Conservation (phyloP, 2,888 invertebrate genomes). For the Dicranocentrus wangi region DNA sequence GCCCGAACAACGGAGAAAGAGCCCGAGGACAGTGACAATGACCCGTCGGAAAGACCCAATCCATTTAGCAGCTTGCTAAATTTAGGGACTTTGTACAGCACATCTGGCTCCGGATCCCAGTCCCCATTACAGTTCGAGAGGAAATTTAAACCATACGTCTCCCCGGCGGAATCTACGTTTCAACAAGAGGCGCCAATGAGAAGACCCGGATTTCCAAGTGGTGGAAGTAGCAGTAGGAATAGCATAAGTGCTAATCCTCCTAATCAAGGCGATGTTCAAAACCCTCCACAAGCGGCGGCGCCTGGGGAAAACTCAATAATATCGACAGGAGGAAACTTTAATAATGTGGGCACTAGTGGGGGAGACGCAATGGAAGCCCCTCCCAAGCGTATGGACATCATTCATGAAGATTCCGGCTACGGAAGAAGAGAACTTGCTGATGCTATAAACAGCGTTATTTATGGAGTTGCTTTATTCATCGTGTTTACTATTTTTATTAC, state of each 20-base stretch:
- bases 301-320: not conserved
- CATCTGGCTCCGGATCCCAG: constrained; percentile 19
- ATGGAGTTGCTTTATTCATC: constrained; percentile 68
- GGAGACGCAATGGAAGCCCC: constrained; percentile 26
- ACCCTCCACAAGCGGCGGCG: not conserved
- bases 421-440: constrained; percentile 63
- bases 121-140: constrained; percentile 43
- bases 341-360: too few species aligned
- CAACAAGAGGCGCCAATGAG: constrained; percentile 24
- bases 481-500: constrained; percentile 69
- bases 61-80: constrained; percentile 25
- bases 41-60: constrained; percentile 41
- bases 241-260: too few species aligned
- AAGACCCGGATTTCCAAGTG: not conserved
- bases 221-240: not conserved
- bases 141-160: constrained; percentile 46
- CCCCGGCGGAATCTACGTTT: constrained; percentile 34
- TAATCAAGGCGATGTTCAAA: too few species aligned
- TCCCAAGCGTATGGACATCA: constrained; percentile 47
- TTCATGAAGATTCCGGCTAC: constrained; percentile 52
- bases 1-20: constrained; percentile 59
- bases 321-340: too few species aligned
- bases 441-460: constrained; percentile 68
- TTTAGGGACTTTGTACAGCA: constrained; percentile 15
- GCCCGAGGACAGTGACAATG: constrained; percentile 40